Evolutionary conservation across 2,797 vertebrate genomes (phyloP).

Genomic region (Hippoglossus hippoglossus): DNA sequence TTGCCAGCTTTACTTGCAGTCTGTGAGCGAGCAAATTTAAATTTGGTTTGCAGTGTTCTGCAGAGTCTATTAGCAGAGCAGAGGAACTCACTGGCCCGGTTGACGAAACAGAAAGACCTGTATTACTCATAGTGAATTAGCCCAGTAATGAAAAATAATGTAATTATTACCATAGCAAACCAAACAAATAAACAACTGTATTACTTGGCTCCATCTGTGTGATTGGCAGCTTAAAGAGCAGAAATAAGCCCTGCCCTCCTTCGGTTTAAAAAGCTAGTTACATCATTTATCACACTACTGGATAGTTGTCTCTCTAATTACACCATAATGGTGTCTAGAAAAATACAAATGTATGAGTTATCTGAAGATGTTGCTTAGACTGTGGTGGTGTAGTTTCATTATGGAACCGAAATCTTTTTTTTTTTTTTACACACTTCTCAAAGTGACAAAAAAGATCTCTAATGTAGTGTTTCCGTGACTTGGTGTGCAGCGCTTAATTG

Average conservation of each 20-base stretch:
- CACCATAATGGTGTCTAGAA: background rate
- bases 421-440: too few species aligned
- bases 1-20: background rate
- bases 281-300: background rate
- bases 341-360: too few species aligned
- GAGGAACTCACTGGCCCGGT: slow-evolving; percentile 11
- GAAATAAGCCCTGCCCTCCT: background rate
- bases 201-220: too few species aligned
- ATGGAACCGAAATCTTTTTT: too few species aligned
- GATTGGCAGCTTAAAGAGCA: too few species aligned
- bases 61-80: slow-evolving; percentile 21
- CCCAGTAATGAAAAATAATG: slow-evolving; percentile 33
- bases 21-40: slow-evolving; percentile 11
- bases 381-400: too few species aligned
- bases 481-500: too few species aligned
- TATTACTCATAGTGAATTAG: slow-evolving; percentile 25
- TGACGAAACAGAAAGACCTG: slow-evolving; percentile 13
- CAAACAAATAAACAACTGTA: slow-evolving; percentile 3
- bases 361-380: too few species aligned
- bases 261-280: slow-evolving; percentile 9
- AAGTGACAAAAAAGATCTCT: too few species aligned
- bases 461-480: too few species aligned
- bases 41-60: slow-evolving; percentile 18
- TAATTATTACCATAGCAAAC: slow-evolving; percentile 43
- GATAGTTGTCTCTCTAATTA: background rate